Conservation (phyloP, 2,797 vertebrate genomes). For the Numenius phaeopus region DNA sequence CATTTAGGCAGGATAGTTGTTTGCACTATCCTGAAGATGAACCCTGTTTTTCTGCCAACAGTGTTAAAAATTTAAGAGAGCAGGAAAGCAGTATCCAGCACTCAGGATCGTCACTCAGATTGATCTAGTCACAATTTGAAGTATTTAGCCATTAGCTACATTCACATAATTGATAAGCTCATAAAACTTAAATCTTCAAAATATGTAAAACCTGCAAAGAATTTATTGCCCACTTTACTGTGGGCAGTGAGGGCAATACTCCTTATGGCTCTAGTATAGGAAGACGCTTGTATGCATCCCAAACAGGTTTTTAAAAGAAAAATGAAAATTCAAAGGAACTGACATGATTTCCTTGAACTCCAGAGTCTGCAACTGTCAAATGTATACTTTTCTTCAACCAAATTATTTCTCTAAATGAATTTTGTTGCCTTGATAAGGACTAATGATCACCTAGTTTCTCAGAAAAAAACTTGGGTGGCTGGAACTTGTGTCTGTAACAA, state of each 20-base stretch:
- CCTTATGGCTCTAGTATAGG: background rate
- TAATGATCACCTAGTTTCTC: background rate
- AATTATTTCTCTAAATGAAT: background rate
- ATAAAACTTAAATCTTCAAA: background rate
- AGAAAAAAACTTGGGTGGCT: background rate
- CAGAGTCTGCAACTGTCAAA: background rate
- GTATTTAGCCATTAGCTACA: background rate
- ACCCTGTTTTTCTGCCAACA: background rate
- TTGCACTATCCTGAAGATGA: background rate
- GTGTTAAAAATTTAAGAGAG: background rate
- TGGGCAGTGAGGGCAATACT: background rate
- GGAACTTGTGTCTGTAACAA: background rate
- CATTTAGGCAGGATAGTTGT: background rate
- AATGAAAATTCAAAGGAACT: background rate
- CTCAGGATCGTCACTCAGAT: background rate
- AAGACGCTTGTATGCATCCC: background rate
- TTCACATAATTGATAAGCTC: background rate
- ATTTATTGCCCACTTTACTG: background rate
- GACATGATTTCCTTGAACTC: background rate
- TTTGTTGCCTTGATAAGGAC: background rate
- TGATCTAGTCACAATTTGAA: background rate
- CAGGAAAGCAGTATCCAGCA: background rate
- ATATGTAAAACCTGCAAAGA: background rate
- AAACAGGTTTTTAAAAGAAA: background rate
- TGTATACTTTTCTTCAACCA: background rate